Base-by-base conservation (phyloP, 2,888 invertebrate genomes). In the Toxonevra muliebris region DNA sequence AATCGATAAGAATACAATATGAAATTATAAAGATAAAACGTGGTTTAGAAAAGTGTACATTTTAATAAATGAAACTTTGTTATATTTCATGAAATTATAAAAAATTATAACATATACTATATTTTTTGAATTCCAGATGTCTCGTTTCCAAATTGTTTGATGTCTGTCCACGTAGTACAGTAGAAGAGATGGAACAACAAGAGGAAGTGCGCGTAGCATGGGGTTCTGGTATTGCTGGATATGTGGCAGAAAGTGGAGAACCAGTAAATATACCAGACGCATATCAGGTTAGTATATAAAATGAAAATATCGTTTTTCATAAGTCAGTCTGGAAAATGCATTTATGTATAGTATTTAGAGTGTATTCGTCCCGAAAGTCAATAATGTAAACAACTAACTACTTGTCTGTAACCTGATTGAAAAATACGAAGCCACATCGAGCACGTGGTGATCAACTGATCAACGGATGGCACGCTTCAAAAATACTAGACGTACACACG, bases 211-310 rank as follows among this genome's bases (percentile, higher is more conserved):
- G 92, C 80, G 94, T 97, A 83, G 94, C 96, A 20, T 96, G 97
- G 94, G 97, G 97, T 64, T 93, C 92, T 64, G 97, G 97, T 66
- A 97, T 97, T 80, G 96, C 96, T 48, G 97, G 97, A 13, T 94
- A 93, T 86, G 97, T 97, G 55, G 97, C 97, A 17, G 93, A 94
- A 82, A 94, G 94, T 81, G 96, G 96, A 65, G 93, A 94, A 81
- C 91, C 94, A 12, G 94, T 97, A 81, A 97, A 97, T 87, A 97
- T 97, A 85, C 95, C 95, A 68, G 96, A 97, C 85, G 97, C 96
- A 65, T 97, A 97, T 86, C 91, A 96, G 92, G 94, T 93, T 81
- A 82, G 80, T 69, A 60, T 17, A 12, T 30, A 30, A 30, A 30
- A 30, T 30, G 30, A 30, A 4, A 30, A 2, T 30, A 30, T 30